Evolutionary conservation across 2,797 vertebrate species (phyloP).

Genomic region (Otus scops): DNA sequence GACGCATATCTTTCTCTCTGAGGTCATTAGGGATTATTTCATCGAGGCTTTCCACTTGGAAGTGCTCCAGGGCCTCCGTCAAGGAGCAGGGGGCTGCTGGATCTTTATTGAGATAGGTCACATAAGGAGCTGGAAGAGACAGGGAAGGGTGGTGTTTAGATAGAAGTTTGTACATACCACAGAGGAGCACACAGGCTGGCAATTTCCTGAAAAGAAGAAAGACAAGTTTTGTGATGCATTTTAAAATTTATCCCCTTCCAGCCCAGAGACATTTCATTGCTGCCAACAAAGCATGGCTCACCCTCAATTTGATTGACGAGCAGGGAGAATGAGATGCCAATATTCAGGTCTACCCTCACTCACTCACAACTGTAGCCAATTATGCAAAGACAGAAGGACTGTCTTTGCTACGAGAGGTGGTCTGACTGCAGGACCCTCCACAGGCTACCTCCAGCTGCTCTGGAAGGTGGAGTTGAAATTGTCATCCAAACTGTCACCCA

Average conservation of each 20-base stretch:
- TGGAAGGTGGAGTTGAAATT: not conserved
- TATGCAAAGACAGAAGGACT: not conserved
- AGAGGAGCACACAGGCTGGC: not conserved
- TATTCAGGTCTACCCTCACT: not conserved
- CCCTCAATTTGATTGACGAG: not conserved
- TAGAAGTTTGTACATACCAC: not conserved
- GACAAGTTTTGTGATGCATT: not conserved
- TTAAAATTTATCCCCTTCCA: not conserved
- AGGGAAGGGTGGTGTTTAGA: not conserved
- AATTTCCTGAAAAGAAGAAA: not conserved
- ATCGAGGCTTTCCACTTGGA: constrained; percentile 91
- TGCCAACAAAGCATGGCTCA: not conserved
- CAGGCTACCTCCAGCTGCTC: not conserved
- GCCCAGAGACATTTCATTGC: not conserved
- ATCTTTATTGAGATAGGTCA: constrained; percentile 94
- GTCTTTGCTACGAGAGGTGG: not conserved
- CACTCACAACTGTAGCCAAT: not conserved
- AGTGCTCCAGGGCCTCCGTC: constrained; percentile 94
- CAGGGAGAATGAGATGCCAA: not conserved
- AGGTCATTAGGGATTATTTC: constrained; percentile 86
- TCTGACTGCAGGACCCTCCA: not conserved
- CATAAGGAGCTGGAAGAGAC: constrained; percentile 86
- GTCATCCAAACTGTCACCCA: not conserved
- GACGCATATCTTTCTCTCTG: constrained; percentile 65
- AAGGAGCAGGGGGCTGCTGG: constrained; percentile 90